These are phyloP conservation scores for Triplophysa bombifrons DNA, from an alignment of 2,797 vertebrate species.

Conservation along the genomic window DNA sequence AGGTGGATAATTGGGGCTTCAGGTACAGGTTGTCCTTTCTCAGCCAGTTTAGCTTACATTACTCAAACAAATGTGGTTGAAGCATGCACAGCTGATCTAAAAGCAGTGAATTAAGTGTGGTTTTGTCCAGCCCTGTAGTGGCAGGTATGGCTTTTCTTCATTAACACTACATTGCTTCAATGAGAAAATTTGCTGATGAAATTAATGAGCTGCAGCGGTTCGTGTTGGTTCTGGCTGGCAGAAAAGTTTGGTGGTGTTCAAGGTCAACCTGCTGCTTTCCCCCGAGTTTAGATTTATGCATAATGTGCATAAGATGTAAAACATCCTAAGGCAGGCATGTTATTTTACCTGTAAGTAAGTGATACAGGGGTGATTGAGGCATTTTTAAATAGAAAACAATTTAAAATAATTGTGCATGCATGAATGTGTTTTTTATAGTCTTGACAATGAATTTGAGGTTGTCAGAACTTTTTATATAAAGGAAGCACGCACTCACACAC, in stretches of 20 bases:
- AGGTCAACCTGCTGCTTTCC: conserved; percentile 38
- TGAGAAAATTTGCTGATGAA: conserved; percentile 28
- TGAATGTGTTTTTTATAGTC: neutral
- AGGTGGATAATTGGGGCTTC: conserved; percentile 42
- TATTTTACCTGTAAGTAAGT: conserved; percentile 40
- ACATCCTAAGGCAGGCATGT: conserved; percentile 34
- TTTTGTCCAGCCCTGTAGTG: conserved; percentile 14
- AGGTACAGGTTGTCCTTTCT: conserved; percentile 33
- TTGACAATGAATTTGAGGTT: neutral
- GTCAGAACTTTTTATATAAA: neutral
- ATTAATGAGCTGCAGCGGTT: conserved; percentile 41
- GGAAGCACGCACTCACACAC: too few relatives aligned
- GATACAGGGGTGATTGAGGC: conserved; percentile 29
- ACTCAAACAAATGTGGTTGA: conserved; percentile 25
- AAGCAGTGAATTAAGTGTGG: neutral
- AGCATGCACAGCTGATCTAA: conserved; percentile 16
- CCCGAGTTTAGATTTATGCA: conserved; percentile 35
- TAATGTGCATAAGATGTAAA: conserved; percentile 42
- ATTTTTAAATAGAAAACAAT: conserved; percentile 53
- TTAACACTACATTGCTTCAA: conserved; percentile 32
- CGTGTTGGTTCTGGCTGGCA: conserved; percentile 25
- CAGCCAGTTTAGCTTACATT: conserved; percentile 24
- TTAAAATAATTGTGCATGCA: conserved; percentile 35
- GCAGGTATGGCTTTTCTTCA: conserved; percentile 5
- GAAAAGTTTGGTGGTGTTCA: conserved; percentile 20